Evolutionary conservation across 35 echinoderm and acorn worm species (phyloP), one percentile per base, ranked within the genome.

Genomic region (Holothuria glaberrima): DNA sequence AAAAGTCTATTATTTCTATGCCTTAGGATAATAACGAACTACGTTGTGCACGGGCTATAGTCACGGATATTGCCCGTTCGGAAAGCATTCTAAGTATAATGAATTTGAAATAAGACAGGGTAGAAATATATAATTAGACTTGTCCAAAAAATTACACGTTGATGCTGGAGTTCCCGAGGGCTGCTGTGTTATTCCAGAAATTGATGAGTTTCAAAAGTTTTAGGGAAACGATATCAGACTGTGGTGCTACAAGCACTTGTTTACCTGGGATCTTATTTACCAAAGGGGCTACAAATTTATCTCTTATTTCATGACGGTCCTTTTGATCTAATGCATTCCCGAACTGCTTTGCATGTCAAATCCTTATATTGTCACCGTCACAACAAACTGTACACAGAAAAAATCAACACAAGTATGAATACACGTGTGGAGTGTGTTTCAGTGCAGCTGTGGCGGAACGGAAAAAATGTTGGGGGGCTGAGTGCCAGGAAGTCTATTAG

Each of bases 191-290:
- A 21, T 89, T 4, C 31, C 73, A 12, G 86, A 88, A 63, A 72
- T 70, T 46, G n/a, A 88, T 5, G 26, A 88, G 25, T 69, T 89
- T 74, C 86, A 89, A 74, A 27, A 74, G n/a, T n/a, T n/a, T 18
- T 6, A 50, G 10, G 73, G 36, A 18, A 0, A 86, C 9, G 67
- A 12, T 86, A 65, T 65, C 83, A 86, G 27, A 83, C 58, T 20
- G 22, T 86, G 25, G 85, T 88, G 7, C 26, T 81, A 30, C 36
- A 60, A 4, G 68, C 62, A 0, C 25, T 46, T 38, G 62, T 48
- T 70, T 70, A 88, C 65, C 34, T 34, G 22, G 70, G 45, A n/a
- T 44, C 30, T 41, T 12, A 25, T 26, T 73, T 32, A 35, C 18
- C 54, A 19, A 48, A 81, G 20, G 54, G 24, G 45, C 35, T 34